Conservation (phyloP, 2,888 invertebrate species). For the Cryptophagus acutangulus region DNA sequence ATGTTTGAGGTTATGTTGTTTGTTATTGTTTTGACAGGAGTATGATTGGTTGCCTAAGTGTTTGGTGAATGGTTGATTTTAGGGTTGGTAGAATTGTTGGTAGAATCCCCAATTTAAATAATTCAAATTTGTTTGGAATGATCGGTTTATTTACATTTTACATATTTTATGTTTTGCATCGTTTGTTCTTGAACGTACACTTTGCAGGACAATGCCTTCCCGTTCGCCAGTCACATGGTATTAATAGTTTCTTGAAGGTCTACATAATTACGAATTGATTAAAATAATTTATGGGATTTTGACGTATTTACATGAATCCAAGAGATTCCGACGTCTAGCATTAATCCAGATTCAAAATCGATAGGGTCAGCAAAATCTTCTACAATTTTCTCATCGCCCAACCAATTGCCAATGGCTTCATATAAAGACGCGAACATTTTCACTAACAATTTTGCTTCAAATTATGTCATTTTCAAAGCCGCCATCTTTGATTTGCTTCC, state of each 20-base stretch:
- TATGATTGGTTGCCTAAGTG: no score
- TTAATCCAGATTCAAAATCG: slow-evolving; percentile 38
- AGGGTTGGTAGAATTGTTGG: no score
- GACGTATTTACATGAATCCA: slow-evolving; percentile 32
- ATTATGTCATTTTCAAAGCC: no score
- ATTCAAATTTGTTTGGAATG: no score
- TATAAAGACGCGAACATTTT: slow-evolving; percentile 28
- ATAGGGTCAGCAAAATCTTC: slow-evolving; percentile 34
- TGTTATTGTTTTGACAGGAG: no score
- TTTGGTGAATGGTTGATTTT: no score
- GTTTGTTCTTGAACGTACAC: slow-evolving; percentile 8
- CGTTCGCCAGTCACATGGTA: slow-evolving; percentile 24
- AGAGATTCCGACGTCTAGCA: slow-evolving; percentile 37
- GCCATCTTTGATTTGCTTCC: no score
- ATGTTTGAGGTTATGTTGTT: slow-evolving; percentile 2
- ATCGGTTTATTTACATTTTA: slow-evolving; percentile 23
- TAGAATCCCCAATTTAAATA: no score
- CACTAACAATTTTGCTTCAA: no score
- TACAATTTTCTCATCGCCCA: slow-evolving; percentile 29
- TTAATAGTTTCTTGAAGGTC: slow-evolving; percentile 29
- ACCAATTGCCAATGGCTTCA: slow-evolving; percentile 30
- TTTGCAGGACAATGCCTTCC: slow-evolving; percentile 16
- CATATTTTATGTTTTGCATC: slow-evolving; percentile 18
- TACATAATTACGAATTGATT: slow-evolving; percentile 16
- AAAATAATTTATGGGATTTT: background rate